Conservation (phyloP, 1,140 invertebrate species). For the Chironomus tepperi region DNA sequence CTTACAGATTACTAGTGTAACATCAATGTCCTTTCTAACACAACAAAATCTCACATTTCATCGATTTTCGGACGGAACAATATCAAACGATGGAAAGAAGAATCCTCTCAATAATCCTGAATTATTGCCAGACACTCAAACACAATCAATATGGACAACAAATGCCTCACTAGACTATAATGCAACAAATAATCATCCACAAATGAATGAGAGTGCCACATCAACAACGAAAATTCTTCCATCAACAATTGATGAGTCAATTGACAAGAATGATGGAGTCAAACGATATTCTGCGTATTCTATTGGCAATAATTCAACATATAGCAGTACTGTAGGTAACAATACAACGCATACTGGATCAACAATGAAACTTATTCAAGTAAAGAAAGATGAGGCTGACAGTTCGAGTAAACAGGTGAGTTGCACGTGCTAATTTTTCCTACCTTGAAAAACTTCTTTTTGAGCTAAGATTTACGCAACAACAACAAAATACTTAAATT, state of each 20-base stretch:
- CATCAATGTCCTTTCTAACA: constrained; percentile 22
- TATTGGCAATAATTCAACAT: not conserved
- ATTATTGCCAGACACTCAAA: not conserved
- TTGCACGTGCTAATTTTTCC: not conserved
- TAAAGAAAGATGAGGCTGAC: not conserved
- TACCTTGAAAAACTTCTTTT: too few species aligned
- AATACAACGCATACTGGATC: not conserved
- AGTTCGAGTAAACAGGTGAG: not conserved
- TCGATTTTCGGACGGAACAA: constrained; percentile 9
- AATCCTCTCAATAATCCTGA: not conserved
- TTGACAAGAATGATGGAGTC: not conserved
- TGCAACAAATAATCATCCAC: not conserved
- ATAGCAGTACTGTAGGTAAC: not conserved
- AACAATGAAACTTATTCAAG: constrained; percentile 17
- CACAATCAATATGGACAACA: constrained; percentile 10
- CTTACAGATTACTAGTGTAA: constrained; percentile 16
- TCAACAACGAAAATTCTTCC: not conserved
- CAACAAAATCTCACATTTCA: constrained; percentile 24
- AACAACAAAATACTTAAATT: too few species aligned
- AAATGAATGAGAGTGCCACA: not conserved
- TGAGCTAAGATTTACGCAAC: too few species aligned
- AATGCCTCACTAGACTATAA: not conserved
- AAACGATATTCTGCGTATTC: constrained; percentile 17
- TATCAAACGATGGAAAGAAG: not conserved
- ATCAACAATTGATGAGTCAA: not conserved